Evolutionary conservation across 2,888 invertebrate genomes (phyloP).

Genomic region (Melieria picta): DNA sequence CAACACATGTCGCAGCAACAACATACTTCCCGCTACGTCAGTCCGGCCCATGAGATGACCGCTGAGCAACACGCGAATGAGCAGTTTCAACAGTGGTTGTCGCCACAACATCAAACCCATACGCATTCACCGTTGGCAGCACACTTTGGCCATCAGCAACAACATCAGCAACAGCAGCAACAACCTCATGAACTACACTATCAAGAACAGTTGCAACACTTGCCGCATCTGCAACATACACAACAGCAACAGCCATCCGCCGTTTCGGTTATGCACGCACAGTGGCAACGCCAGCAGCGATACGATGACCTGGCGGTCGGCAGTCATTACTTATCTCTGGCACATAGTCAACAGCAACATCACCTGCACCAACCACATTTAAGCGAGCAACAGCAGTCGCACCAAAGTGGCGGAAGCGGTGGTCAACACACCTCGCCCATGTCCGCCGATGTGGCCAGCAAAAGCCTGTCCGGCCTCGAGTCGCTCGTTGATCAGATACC

Average conservation of each 20-base stretch:
- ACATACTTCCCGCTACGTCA: conserved; percentile 41
- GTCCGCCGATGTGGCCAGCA: conserved; percentile 78
- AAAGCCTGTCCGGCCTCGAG: conserved; percentile 86
- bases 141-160: conserved; percentile 52
- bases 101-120: conserved; percentile 34
- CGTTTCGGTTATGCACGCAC: conserved; percentile 16
- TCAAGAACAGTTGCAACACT: conserved; percentile 38
- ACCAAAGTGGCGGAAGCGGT: not conserved
- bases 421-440: conserved; percentile 37
- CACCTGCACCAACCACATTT: conserved; percentile 23
- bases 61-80: conserved; percentile 34
- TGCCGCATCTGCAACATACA: conserved; percentile 38
- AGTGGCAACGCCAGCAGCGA: conserved; percentile 45
- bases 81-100: conserved; percentile 41
- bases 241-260: conserved; percentile 20
- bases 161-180: conserved; percentile 52
- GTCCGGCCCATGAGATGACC: conserved; percentile 40
- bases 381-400: conserved; percentile 12
- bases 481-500: conserved; percentile 93
- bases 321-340: conserved; percentile 72
- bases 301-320: conserved; percentile 73
- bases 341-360: conserved; percentile 25
- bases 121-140: conserved; percentile 16
- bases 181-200: conserved; percentile 38
- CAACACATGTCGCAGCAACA: conserved; percentile 37